These are phyloP conservation scores for Sinocyclocheilus grahami DNA, from an alignment of 2,113 vertebrate species.

Conservation along the genomic window DNA sequence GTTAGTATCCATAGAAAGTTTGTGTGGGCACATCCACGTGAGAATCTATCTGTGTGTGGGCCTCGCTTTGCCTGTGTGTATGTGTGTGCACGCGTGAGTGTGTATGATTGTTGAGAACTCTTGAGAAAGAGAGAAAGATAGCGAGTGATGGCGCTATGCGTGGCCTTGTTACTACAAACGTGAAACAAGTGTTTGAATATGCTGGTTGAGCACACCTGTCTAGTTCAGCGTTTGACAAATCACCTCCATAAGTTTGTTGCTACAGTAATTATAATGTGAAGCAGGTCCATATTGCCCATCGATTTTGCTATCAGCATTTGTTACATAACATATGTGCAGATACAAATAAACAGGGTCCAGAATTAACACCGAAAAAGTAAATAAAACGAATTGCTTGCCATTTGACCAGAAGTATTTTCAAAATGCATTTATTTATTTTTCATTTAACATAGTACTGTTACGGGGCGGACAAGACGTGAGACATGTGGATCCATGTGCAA, in stretches of 20 bases:
- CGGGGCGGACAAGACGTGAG: too few species aligned
- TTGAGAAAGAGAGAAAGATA: background rate
- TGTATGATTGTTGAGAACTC: background rate
- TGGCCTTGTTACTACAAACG: background rate
- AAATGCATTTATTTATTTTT: too few species aligned
- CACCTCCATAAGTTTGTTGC: slow-evolving; percentile 6
- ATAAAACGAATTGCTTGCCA: background rate
- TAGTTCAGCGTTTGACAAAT: background rate
- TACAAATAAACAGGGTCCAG: background rate
- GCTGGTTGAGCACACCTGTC: slow-evolving; percentile 7
- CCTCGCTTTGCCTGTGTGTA: background rate
- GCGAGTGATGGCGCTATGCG: background rate
- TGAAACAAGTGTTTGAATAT: background rate
- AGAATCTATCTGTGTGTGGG: slow-evolving; percentile 24
- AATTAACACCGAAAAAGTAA: background rate
- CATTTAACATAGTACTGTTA: background rate
- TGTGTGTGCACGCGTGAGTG: background rate
- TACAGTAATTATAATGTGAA: slow-evolving; percentile 20
- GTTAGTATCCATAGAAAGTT: slow-evolving; percentile 25
- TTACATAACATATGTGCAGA: slow-evolving; percentile 10
- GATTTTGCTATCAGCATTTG: slow-evolving; percentile 9
- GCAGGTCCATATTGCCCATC: slow-evolving; percentile 1
- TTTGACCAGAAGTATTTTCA: background rate
- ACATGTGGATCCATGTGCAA: too few species aligned
- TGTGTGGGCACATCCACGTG: slow-evolving; percentile 23